Conservation (phyloP, 2,888 invertebrate species). For the Melolontha melolontha region DNA sequence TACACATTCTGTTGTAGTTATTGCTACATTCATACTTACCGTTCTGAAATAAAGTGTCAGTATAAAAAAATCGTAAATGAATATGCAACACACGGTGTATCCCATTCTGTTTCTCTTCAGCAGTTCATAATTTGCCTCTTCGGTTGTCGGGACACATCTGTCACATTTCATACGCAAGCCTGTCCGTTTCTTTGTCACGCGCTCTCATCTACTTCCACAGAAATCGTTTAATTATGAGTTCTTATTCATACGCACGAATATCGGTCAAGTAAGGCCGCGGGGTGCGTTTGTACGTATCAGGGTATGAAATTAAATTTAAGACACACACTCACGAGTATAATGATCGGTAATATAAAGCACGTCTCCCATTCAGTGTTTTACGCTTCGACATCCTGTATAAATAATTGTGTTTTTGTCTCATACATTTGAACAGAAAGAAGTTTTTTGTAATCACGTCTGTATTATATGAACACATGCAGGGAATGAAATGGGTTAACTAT, state of each 20-base stretch:
- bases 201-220: slow-evolving; percentile 33
- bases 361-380: slow-evolving; percentile 9
- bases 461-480: too few relatives aligned
- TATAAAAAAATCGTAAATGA: too few relatives aligned
- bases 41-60: too few relatives aligned
- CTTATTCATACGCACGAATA: slow-evolving; percentile 53
- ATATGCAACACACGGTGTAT: too few relatives aligned
- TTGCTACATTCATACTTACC: too few relatives aligned
- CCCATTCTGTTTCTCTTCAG: too few relatives aligned
- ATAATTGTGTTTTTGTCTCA: slow-evolving; percentile 2
- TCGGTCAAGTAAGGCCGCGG: slow-evolving; percentile 52
- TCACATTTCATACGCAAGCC: slow-evolving; percentile 52
- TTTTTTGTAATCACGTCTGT: too few relatives aligned
- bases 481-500: too few relatives aligned
- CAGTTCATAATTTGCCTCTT: too few relatives aligned
- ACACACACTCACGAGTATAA: slow-evolving; percentile 13
- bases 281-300: slow-evolving; percentile 36
- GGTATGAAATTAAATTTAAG: slow-evolving; percentile 24
- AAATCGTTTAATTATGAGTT: slow-evolving; percentile 51
- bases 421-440: neutral
- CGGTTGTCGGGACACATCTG: slow-evolving; percentile 51
- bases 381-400: slow-evolving; percentile 5
- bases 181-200: slow-evolving; percentile 52
- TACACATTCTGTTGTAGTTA: too few relatives aligned
- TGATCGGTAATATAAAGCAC: slow-evolving; percentile 5